These are phyloP conservation scores for Leptoteleia sp. DNA, from an alignment of 1,140 invertebrate genomes.

Conservation along the genomic window DNA sequence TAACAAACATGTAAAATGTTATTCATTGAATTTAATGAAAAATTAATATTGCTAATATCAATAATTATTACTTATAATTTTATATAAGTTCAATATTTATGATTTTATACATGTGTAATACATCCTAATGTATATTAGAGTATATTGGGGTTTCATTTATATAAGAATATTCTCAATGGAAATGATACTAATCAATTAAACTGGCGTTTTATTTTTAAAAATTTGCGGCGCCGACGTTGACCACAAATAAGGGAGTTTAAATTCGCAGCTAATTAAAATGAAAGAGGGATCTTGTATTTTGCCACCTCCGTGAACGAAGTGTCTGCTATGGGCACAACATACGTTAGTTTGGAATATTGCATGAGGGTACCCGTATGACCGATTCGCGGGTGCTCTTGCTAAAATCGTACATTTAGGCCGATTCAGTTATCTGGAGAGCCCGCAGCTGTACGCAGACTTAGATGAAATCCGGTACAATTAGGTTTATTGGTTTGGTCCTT, in stretches of 20 bases:
- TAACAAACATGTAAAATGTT: no score
- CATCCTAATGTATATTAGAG: no score
- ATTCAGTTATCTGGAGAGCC: constrained; percentile 76
- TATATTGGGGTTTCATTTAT: no score
- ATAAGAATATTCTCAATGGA: no score
- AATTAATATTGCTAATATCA: no score
- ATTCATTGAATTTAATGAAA: no score
- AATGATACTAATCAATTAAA: no score
- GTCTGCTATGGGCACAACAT: constrained; percentile 64
- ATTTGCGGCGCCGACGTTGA: no score
- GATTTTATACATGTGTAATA: no score
- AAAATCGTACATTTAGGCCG: constrained; percentile 74
- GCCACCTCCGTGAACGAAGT: constrained; percentile 39
- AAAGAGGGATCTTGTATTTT: constrained; percentile 26
- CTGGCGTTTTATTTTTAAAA: no score
- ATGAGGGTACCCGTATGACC: constrained; percentile 77
- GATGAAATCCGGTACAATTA: constrained; percentile 63
- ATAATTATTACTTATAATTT: no score
- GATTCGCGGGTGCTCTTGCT: constrained; percentile 65
- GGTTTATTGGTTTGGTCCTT: constrained; percentile 41
- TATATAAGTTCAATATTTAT: no score
- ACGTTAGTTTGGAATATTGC: constrained; percentile 73
- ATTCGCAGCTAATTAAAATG: constrained; percentile 48
- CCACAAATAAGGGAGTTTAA: constrained; percentile 12
- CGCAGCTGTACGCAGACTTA: constrained; percentile 72